Conservation (phyloP, 2,797 vertebrate genomes). For the Enteromius mattozi region DNA sequence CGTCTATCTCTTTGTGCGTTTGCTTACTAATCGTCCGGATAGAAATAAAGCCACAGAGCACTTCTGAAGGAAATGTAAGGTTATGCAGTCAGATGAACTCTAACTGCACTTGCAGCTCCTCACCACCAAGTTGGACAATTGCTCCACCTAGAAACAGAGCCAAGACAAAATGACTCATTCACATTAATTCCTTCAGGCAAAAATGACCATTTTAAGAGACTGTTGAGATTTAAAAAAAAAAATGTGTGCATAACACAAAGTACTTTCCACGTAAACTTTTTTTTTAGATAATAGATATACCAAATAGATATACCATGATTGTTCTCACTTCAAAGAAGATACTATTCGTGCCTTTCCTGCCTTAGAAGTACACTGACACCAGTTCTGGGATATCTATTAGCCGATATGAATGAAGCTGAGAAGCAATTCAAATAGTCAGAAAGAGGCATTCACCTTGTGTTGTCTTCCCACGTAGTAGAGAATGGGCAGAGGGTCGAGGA, state of each 20-base stretch:
- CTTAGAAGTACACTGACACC: background rate
- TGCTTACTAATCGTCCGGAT: slow-evolving; percentile 10
- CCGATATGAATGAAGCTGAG: background rate
- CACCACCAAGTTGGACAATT: slow-evolving; percentile 92
- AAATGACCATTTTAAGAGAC: background rate
- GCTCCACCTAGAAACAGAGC: slow-evolving; percentile 82
- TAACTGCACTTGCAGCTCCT: slow-evolving; percentile 92
- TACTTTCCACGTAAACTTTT: background rate
- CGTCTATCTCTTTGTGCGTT: slow-evolving; percentile 1
- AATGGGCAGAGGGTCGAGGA: slow-evolving; percentile 86
- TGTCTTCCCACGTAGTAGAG: slow-evolving; percentile 90
- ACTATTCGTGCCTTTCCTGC: background rate
- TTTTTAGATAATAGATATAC: background rate
- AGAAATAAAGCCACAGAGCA: slow-evolving; percentile 39
- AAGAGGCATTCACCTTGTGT: slow-evolving; percentile 75
- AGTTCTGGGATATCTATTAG: background rate
- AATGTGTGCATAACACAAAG: background rate
- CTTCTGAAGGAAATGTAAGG: background rate
- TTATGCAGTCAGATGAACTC: slow-evolving; percentile 4
- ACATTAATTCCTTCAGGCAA: background rate
- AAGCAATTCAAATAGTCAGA: background rate
- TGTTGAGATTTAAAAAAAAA: background rate
- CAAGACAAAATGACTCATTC: slow-evolving; percentile 24
- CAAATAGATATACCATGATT: no score
- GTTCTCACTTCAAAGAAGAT: background rate